Evolutionary conservation across 2,113 vertebrate genomes (phyloP).

Genomic region (Solenodon paradoxus): DNA sequence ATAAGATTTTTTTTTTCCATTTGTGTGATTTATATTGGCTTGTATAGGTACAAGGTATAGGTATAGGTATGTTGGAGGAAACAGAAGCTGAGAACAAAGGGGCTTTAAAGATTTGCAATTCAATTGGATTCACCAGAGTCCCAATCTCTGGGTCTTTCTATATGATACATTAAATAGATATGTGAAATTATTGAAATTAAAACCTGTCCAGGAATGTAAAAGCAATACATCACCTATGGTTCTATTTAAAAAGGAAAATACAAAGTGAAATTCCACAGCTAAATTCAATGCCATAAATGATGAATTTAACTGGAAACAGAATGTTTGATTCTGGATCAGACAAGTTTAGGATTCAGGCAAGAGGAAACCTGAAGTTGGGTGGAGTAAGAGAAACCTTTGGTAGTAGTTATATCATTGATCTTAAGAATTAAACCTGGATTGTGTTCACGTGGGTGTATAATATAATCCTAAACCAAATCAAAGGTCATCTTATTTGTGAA

Average conservation of each 20-base stretch:
- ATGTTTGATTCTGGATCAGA: background rate
- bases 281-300: background rate
- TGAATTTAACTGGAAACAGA: background rate
- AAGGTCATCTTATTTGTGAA: constrained; percentile 47
- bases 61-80: background rate
- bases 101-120: background rate
- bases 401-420: constrained; percentile 42
- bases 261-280: background rate
- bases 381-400: background rate
- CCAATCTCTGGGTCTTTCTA: background rate
- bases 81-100: background rate
- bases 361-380: constrained; percentile 46
- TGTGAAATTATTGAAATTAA: background rate
- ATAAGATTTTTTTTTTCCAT: too few relatives aligned
- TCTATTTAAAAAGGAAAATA: background rate
- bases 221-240: background rate
- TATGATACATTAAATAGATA: background rate
- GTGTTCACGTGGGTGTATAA: background rate
- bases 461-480: constrained; percentile 50
- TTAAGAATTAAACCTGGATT: constrained; percentile 41
- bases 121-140: background rate
- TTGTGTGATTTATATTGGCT: background rate
- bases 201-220: background rate
- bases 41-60: too few relatives aligned
- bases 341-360: constrained; percentile 4